Base-by-base conservation (phyloP, 2,113 vertebrate genomes). In the Osmerus eperlanus region DNA sequence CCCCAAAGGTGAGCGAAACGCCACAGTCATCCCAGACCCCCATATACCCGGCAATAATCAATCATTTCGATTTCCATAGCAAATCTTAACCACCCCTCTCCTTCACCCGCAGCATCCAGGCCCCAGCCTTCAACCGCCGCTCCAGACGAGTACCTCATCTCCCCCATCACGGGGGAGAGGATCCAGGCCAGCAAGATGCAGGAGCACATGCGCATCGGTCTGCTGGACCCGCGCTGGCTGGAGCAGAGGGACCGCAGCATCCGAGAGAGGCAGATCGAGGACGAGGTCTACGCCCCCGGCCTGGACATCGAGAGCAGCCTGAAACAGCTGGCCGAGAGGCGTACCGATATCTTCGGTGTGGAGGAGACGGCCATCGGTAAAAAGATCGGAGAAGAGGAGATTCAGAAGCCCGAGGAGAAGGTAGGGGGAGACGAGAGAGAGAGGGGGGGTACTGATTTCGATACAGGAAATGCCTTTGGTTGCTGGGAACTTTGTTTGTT, bases 121-220 rank as follows among this genome's bases (percentile, higher is more conserved):
- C 92, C 94, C 0, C 90, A 92, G 68, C 90, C 94, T 0, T 89
- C 94, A 0, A 78, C 94, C 2, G 80, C 90, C 0, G 82, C 91
- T 73, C 88, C 94, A 0, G 97, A 98, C 25, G 97, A 99, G 55
- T 99, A 97, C 81, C 95, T 99, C 0, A 96, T 99, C 75, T 99
- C 97, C 13, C 97, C 97, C 72, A 99, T 99, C 81, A 99, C 97
- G 11, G 97, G 97, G 14, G 97, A 99, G 89, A 98, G 95, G 83
- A 98, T 99, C 72, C 97, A 92, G 1, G 97, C 97, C 84, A 99
- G 97, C 82, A 99, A 99, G 87, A 99, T 99, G 96, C 97, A 98
- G 73, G 97, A 99, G 56, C 97, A 99, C 84, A 99, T 99, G 97
- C 93, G 96, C 8, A 99, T 99, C 2, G 97, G 97, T 7, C 94